These are phyloP conservation scores for Macrobrachium nipponense DNA, from an alignment of 1,140 invertebrate species.

Conservation along the genomic window DNA sequence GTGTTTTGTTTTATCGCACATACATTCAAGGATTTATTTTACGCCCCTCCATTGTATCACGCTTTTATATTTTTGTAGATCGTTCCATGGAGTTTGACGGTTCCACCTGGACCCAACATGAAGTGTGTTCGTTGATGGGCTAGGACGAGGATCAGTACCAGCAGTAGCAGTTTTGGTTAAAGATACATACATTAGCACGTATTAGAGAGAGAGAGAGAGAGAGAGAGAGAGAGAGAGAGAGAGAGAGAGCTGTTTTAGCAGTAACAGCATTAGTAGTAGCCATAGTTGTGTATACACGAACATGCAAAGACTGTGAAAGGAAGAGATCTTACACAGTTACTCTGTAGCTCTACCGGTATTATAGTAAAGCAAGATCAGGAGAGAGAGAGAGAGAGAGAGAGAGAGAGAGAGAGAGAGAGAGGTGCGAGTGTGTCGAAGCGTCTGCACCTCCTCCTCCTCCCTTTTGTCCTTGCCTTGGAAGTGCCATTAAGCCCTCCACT, in stretches of 20 bases:
- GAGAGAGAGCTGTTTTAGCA: not conserved
- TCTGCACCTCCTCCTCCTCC: not conserved
- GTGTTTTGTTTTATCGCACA: too few relatives aligned
- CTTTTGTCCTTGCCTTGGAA: slow-evolving; percentile 18
- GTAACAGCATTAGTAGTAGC: not conserved
- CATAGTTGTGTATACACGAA: not conserved
- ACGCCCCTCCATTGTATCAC: too few relatives aligned
- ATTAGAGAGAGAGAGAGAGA: slow-evolving; percentile 1
- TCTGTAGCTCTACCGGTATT: not conserved
- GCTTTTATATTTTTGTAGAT: too few relatives aligned
- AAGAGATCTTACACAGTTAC: not conserved
- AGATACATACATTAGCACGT: not conserved
- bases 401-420: slow-evolving; percentile 22
- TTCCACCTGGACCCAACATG: too few relatives aligned
- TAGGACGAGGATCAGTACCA: too few relatives aligned
- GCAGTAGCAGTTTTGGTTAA: not conserved
- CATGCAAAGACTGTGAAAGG: not conserved
- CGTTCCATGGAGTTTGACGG: too few relatives aligned
- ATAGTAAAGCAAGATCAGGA: not conserved
- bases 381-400: slow-evolving; percentile 29
- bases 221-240: slow-evolving; percentile 8
- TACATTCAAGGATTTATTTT: too few relatives aligned
- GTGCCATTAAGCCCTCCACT: slow-evolving; percentile 6
- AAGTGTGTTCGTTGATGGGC: too few relatives aligned
- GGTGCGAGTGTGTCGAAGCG: not conserved